Evolutionary conservation across 2,888 invertebrate genomes (phyloP).

Genomic region (Synergus laeviventris): DNA sequence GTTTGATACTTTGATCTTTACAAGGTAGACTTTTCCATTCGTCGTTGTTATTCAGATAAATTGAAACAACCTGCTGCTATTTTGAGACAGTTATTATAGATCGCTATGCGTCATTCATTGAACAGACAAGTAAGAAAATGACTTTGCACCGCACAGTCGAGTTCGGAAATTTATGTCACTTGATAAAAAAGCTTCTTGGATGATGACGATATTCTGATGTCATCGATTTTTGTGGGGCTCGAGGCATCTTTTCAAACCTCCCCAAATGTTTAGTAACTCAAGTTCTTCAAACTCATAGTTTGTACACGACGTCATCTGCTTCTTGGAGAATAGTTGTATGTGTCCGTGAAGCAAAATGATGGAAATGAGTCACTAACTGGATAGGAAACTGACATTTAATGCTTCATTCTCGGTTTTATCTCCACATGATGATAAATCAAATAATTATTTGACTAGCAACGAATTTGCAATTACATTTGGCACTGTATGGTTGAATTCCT

Average conservation of each 20-base stretch:
- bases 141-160: neutral
- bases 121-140: neutral
- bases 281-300: constrained; percentile 28
- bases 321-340: constrained; percentile 3
- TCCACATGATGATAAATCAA: constrained; percentile 5
- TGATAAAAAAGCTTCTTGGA: constrained; percentile 33
- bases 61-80: neutral
- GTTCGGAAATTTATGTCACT: constrained; percentile 41
- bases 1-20: neutral
- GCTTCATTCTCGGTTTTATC: neutral
- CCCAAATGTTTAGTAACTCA: constrained; percentile 13
- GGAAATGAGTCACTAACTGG: neutral
- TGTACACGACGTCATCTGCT: neutral
- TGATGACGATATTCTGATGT: constrained; percentile 53
- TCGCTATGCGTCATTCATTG: constrained; percentile 1
- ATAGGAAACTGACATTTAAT: constrained; percentile 11
- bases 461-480: too few species aligned
- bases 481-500: neutral
- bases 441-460: neutral
- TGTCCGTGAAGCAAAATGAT: constrained; percentile 9
- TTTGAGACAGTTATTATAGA: constrained; percentile 6
- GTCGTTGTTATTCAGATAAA: neutral
- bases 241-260: constrained; percentile 10
- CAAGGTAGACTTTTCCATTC: neutral
- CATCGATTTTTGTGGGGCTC: constrained; percentile 54